Conservation (phyloP, 1,140 invertebrate species). For the Drosophila watanabei region DNA sequence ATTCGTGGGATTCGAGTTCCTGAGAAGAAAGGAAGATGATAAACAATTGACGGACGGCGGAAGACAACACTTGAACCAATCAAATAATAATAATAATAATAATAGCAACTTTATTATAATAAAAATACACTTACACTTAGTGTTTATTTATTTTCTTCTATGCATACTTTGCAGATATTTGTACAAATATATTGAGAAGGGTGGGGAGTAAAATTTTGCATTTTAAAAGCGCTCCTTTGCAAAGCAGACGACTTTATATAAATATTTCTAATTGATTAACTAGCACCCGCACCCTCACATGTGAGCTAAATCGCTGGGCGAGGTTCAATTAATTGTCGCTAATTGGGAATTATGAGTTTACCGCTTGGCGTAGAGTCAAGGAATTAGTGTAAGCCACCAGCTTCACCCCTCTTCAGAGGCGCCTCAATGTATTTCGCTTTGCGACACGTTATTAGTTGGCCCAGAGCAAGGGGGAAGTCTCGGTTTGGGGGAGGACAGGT, state of each 20-base stretch:
- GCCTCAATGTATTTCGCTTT: conserved; percentile 8
- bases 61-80: not conserved
- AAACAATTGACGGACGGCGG: too few relatives aligned
- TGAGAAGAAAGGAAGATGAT: too few relatives aligned
- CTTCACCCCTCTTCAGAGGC: not conserved
- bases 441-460: conserved; percentile 50
- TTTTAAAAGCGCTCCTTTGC: not conserved
- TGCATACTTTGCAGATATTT: too few relatives aligned
- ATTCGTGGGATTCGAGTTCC: too few relatives aligned
- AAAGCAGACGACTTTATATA: not conserved
- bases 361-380: conserved; percentile 27
- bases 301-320: not conserved
- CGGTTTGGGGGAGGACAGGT: not conserved
- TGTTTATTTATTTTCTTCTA: not conserved
- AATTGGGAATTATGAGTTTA: conserved; percentile 56
- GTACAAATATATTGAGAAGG: too few relatives aligned
- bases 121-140: not conserved
- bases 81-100: not conserved
- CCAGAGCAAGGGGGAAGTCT: conserved; percentile 13
- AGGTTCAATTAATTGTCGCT: conserved; percentile 50
- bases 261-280: not conserved
- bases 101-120: not conserved
- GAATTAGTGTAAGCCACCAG: conserved; percentile 38
- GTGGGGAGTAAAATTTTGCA: too few relatives aligned
- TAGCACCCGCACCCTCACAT: not conserved